Base-by-base conservation (phyloP, 1,140 invertebrate species). In the Tribolium madens region DNA sequence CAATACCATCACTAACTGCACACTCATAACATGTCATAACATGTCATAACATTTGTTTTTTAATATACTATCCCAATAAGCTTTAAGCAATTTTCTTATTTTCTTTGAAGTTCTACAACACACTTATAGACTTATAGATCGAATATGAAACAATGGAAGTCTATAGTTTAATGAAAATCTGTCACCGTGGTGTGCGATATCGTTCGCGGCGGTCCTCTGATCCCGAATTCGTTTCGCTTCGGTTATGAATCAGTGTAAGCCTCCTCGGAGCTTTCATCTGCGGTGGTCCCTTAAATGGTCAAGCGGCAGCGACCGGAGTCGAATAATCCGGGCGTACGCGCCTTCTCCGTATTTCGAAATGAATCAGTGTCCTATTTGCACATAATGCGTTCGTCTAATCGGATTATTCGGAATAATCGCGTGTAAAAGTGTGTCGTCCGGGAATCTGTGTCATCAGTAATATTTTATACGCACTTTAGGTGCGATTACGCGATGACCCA, bases 371-470 rank as follows among this genome's bases (percentile, higher is more conserved):
- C 57, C 21, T 15, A 64, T 64, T 64, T 64, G 57, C 57, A 64
- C 26, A 64, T 64, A 64, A 57, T 57, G 52, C 52, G 52, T 18
- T 10, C 52, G 52, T 21, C 52, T 57, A 57, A 64, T 31, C 57
- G 7, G 57, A 64, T 64, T 64, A 64, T 64, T 64, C 26, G n/a
- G 57, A 14, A 64, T 57, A 57, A 57, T 57, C 52, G 52, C 18
- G 14, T 26, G 57, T 31, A 33, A 64, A 64, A 64, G 57, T 64
- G 57, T 64, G 57, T 64, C 57, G 57, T 64, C 57, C 52, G 57
- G 21, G 57, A 64, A 64, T 64, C 14, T 64, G 57, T 64, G 57
- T 64, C 57, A 64, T 64, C 57, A 12, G 26, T 64, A 64, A 64
- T 64, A 64, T 64, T 64, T 64, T 31, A 33, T 64, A 64, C 57